phyloP scores from a whole-genome alignment of 92 coral and sea anemone genomes.

The Palythoa caribaeorum region DNA sequence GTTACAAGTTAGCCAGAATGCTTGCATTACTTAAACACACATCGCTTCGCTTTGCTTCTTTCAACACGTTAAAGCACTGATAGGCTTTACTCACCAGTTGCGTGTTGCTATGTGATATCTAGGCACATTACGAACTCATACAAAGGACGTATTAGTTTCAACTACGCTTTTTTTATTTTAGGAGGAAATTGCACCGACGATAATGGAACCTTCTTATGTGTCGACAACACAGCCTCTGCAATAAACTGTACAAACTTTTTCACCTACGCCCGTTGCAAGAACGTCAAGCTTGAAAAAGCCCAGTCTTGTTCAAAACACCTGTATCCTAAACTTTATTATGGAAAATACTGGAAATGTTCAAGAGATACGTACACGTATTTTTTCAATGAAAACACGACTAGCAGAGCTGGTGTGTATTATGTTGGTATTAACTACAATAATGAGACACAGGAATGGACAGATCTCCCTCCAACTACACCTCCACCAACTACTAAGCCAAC shows the following conservation, averaged over 20 bases:
- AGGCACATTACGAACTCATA: too few relatives aligned
- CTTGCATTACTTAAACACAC: too few relatives aligned
- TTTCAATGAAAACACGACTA: conserved; percentile 21
- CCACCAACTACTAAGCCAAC: not conserved
- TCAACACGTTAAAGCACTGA: too few relatives aligned
- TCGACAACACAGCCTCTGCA: not conserved
- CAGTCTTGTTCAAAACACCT: conserved; percentile 10
- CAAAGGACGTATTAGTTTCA: not conserved
- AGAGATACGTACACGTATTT: conserved; percentile 23
- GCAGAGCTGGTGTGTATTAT: conserved; percentile 21
- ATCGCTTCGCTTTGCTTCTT: too few relatives aligned
- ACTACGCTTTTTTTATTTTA: not conserved
- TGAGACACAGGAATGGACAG: conserved; percentile 41
- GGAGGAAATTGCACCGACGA: conserved; percentile 21
- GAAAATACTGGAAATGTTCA: conserved; percentile 37
- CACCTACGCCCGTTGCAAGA: conserved; percentile 5
- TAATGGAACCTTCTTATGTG: not conserved
- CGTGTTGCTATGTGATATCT: too few relatives aligned
- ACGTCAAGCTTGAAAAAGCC: not conserved
- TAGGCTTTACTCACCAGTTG: too few relatives aligned
- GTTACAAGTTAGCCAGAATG: too few relatives aligned
- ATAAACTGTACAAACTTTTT: conserved; percentile 17
- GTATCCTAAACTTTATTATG: not conserved
- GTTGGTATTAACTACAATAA: conserved; percentile 20
- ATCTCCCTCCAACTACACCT: conserved; percentile 11